Base-by-base conservation (phyloP, 2,797 vertebrate species). In the Trachurus trachurus region DNA sequence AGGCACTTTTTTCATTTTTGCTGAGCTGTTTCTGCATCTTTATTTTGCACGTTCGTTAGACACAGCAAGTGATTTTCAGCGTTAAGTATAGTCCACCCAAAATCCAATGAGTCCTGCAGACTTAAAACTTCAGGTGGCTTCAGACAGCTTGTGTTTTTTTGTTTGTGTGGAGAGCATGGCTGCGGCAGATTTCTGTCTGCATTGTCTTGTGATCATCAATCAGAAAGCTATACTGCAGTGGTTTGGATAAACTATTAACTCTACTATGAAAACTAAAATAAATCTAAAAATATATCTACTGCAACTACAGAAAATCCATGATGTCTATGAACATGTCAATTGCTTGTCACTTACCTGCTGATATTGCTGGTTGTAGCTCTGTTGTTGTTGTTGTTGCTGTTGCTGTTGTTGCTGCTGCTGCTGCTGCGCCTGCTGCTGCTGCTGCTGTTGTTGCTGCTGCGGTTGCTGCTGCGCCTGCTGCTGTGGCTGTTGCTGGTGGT, bases 291-390 rank as follows among this genome's bases (percentile, higher is more conserved):
- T n/a, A n/a, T 17, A 49, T 49, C 6, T n/a, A 21, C 8, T 17
- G 44, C 17, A 47, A 47, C 15, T 17, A 13, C 42, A 39, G 7
- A n/a, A 5, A 13, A 15, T 15, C 16, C 44, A 45, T 45, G 44
- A 5, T 45, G 13, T 17, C 6, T 6, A 45, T 16, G 5, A 16
- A 5, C 16, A 45, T 26, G 26, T 26, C 26, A 26, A 10, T 26
- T 9, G 8, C 6, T 56, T 7, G 1, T 19, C 0, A 31, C 7
- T 16, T 87, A 97, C 97, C 96, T 97, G 97, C 88, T 97, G 97
- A 90, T 54, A 54, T 29, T 81, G 85, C 81, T 71, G 78, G 76
- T 65, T 83, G 82, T 67, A 66, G 71, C 60, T 75, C 74, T 89
- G 88, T 56, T 65, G 72, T 11, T 65, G 72, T 9, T 78, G 87